Evolutionary conservation across 2,797 vertebrate species (phyloP).

Genomic region (Lerista edwardsae): DNA sequence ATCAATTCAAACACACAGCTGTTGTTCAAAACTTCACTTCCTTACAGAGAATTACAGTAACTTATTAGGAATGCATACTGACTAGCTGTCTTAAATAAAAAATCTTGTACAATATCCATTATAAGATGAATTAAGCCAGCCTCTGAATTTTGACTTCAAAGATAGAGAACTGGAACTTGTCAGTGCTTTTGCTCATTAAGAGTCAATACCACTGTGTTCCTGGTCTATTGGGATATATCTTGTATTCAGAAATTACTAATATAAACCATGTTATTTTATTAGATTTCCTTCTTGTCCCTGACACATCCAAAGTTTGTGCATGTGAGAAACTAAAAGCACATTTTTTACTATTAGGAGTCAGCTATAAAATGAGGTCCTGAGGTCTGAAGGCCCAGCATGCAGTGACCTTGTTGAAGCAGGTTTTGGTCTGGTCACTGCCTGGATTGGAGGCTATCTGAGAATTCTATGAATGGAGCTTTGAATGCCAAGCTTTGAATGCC

Average conservation of each 20-base stretch:
- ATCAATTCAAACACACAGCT: constrained; percentile 67
- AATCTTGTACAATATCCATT: constrained; percentile 44
- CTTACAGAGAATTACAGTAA: constrained; percentile 59
- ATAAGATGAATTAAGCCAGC: constrained; percentile 45
- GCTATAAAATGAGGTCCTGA: too few species aligned
- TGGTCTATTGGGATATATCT: background rate
- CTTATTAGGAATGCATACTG: constrained; percentile 57
- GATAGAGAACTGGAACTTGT: background rate
- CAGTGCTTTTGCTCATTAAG: background rate
- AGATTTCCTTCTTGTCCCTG: background rate
- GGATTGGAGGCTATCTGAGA: background rate
- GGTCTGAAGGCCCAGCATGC: background rate
- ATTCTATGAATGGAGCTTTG: too few species aligned
- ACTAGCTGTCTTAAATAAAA: constrained; percentile 65
- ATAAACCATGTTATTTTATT: background rate
- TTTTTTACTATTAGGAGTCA: background rate
- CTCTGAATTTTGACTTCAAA: constrained; percentile 18
- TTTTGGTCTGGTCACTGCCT: background rate
- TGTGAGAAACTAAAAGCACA: background rate
- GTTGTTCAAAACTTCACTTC: constrained; percentile 62
- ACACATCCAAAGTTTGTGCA: background rate
- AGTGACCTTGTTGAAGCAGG: background rate
- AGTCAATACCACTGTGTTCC: background rate
- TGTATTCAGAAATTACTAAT: background rate
- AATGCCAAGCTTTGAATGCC: too few species aligned